Conservation (phyloP, 2,888 invertebrate genomes). For the Serrognathus titanus region DNA sequence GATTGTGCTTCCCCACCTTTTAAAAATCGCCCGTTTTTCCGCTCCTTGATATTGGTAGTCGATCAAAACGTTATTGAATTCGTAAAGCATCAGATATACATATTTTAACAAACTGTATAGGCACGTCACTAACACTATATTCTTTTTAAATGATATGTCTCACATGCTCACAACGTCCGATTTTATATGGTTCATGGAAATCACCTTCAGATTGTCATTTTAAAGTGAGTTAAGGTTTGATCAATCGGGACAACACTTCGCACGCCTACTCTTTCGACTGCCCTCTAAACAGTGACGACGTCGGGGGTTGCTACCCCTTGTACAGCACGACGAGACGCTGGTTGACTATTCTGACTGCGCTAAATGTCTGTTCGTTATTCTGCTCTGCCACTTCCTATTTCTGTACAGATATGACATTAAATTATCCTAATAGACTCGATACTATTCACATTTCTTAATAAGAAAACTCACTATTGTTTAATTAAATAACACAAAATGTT, state of each 20-base stretch:
- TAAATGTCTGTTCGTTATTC: conserved; percentile 25
- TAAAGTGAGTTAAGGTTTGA: conserved; percentile 20
- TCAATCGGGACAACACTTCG: conserved; percentile 19
- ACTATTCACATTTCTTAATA: too few relatives aligned
- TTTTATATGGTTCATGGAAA: conserved; percentile 4
- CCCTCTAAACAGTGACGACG: conserved; percentile 24
- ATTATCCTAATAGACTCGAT: conserved; percentile 3
- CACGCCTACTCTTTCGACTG: conserved; percentile 24
- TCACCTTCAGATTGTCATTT: conserved; percentile 21
- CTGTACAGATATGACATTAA: conserved; percentile 8
- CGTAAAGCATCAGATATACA: too few relatives aligned
- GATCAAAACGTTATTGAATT: too few relatives aligned
- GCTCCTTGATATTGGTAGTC: too few relatives aligned
- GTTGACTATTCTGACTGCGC: conserved; percentile 20
- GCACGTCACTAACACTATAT: conserved; percentile 7
- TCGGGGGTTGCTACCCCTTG: conserved; percentile 18
- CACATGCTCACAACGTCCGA: conserved; percentile 2
- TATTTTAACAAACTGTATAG: conserved; percentile 3
- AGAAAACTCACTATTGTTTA: too few relatives aligned
- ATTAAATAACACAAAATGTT: too few relatives aligned
- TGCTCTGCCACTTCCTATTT: conserved; percentile 9
- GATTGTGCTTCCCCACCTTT: too few relatives aligned
- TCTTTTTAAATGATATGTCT: conserved; percentile 14
- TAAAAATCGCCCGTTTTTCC: too few relatives aligned
- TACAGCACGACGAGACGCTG: conserved; percentile 20